Base-by-base conservation (phyloP, 2,113 vertebrate genomes). In the Scomber japonicus region DNA sequence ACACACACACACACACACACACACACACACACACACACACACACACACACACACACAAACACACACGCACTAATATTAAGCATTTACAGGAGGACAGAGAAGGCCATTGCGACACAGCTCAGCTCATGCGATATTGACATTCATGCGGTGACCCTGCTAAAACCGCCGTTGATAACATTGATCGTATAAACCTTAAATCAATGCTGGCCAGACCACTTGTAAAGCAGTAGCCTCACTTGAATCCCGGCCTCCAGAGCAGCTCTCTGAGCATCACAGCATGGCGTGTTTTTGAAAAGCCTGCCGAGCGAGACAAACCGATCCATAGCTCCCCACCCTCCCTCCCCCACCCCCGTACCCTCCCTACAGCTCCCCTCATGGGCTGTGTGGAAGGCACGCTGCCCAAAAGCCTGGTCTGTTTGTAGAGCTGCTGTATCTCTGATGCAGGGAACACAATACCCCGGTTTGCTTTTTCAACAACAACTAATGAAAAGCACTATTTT, bases 141-240 rank as follows among this genome's bases (percentile, higher is more conserved):
- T 89, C 86, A 83, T 83, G 86, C 51, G 65, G 57, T 24, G 80
- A 87, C 80, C 84, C 83, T 86, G 78, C 80, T 79, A 80, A 90
- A 86, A 77, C 75, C 71, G 11, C 30, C 16, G 53, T 75, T 89
- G 85, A 89, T 88, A 70, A 51, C 73, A 87, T 87, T 78, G 89
- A 91, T 88, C 21, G 31, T 45, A 72, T 88, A 87, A 93, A 90
- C 85, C 90, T 86, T 87, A 76, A 81, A 91, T 90, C 85, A 73
- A 93, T 90, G 88, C 13, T 3, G 77, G 53, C 68, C 75, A 49
- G 82, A 73, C 82, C 86, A 76, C 85, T 89, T 89, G 87, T 91
- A 86, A 91, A 91, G 85, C 85, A 78, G 84, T 3, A 51, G 74
- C 71, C 72, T 55, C 51, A n/a, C 50, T 67, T 66, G 67, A 80